These are phyloP conservation scores for Xiphophorus birchmanni DNA, from an alignment of 2,797 vertebrate genomes.

Conservation along the genomic window DNA sequence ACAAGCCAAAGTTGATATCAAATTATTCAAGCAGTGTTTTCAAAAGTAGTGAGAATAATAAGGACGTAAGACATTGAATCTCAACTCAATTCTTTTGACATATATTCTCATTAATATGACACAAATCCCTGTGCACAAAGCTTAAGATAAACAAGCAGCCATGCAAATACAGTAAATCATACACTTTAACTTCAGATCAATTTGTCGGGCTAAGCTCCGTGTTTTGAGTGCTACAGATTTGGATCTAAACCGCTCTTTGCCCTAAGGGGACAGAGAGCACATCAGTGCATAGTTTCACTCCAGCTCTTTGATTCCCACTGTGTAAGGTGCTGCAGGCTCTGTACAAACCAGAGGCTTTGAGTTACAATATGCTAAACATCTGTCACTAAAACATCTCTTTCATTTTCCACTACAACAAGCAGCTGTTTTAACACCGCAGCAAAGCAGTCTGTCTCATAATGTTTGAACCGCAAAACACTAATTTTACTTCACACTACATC, in stretches of 20 bases:
- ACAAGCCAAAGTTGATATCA: neutral
- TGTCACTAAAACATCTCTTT: slow-evolving; percentile 74
- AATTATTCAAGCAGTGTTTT: neutral
- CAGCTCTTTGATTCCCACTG: slow-evolving; percentile 60
- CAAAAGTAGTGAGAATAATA: neutral
- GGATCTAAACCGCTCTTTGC: slow-evolving; percentile 51
- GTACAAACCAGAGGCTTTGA: slow-evolving; percentile 71
- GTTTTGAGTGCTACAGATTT: slow-evolving; percentile 48
- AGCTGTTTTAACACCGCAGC: slow-evolving; percentile 26
- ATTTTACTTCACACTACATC: neutral
- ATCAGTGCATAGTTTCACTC: slow-evolving; percentile 69
- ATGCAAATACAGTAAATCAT: slow-evolving; percentile 48
- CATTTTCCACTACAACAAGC: slow-evolving; percentile 62
- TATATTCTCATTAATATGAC: neutral
- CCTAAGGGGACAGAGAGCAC: slow-evolving; percentile 61
- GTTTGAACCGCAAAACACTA: neutral
- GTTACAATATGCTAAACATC: slow-evolving; percentile 66
- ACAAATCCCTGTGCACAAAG: neutral
- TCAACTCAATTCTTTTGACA: neutral
- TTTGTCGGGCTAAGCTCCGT: slow-evolving; percentile 55
- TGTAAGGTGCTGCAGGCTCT: slow-evolving; percentile 60
- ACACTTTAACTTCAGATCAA: slow-evolving; percentile 49
- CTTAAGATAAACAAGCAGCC: slow-evolving; percentile 22
- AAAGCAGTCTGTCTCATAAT: neutral
- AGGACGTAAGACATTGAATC: neutral